These are phyloP conservation scores for Drosophila cognata DNA, from an alignment of 2,888 invertebrate genomes.

Conservation along the genomic window DNA sequence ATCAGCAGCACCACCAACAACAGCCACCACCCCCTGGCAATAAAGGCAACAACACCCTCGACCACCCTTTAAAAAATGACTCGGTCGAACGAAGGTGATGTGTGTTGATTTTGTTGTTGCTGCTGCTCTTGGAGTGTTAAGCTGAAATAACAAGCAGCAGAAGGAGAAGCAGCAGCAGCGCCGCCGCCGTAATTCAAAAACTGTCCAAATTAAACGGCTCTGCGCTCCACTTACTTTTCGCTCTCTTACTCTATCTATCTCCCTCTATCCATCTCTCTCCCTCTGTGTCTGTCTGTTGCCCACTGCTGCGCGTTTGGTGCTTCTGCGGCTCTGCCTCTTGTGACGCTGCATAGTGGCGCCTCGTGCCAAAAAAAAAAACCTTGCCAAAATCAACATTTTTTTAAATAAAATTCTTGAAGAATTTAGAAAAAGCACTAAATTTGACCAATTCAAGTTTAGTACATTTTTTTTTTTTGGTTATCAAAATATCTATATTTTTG, in stretches of 20 bases:
- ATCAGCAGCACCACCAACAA: conserved; percentile 24
- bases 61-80: conserved; percentile 39
- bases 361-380: background rate
- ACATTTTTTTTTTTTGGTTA: background rate
- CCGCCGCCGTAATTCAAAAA: conserved; percentile 67
- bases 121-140: conserved; percentile 56
- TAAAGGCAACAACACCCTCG: conserved; percentile 25
- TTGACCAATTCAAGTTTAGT: background rate
- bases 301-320: conserved; percentile 28
- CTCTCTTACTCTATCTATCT: conserved; percentile 15
- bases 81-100: conserved; percentile 66
- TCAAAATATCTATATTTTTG: background rate
- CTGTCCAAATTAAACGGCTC: conserved; percentile 78
- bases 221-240: conserved; percentile 58
- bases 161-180: conserved; percentile 17
- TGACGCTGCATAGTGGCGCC: conserved; percentile 35
- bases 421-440: background rate
- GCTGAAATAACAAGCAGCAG: conserved; percentile 58
- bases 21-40: conserved; percentile 38
- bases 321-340: conserved; percentile 39
- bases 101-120: conserved; percentile 34
- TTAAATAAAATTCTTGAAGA: background rate
- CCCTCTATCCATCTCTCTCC: conserved; percentile 21
- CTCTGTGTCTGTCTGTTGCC: conserved; percentile 20
- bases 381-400: background rate